Conservation (phyloP, 2,797 vertebrate species). For the Spinibarbus caldwelli region DNA sequence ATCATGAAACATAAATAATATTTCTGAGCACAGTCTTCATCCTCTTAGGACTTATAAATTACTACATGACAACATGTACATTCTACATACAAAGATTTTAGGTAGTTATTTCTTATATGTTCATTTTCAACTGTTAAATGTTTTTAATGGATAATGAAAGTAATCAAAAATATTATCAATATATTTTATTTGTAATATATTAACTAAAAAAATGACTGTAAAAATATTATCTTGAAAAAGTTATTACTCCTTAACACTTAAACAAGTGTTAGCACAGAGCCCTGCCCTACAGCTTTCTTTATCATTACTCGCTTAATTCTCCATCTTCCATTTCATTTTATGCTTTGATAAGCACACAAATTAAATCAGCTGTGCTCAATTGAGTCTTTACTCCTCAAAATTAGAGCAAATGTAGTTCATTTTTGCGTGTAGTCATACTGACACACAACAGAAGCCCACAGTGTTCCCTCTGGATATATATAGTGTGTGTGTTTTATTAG, state of each 20-base stretch:
- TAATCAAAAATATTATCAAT: background rate
- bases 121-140: background rate
- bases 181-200: background rate
- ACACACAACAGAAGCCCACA: background rate
- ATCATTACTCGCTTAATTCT: conserved; percentile 8
- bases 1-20: background rate
- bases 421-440: background rate
- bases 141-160: background rate
- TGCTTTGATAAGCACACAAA: conserved; percentile 37
- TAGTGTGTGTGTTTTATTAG: background rate
- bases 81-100: background rate
- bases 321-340: conserved; percentile 30
- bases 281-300: conserved; percentile 5
- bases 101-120: background rate
- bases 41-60: background rate
- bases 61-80: background rate
- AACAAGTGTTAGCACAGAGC: background rate
- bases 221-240: background rate
- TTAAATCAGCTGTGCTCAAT: conserved; percentile 43
- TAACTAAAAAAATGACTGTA: too few relatives aligned
- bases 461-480: conserved; percentile 17
- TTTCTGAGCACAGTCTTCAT: background rate
- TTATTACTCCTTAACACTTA: background rate
- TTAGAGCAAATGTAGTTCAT: conserved; percentile 7
- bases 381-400: conserved; percentile 32